Base-by-base conservation (phyloP, 2,113 vertebrate genomes). In the Fukomys damarensis region DNA sequence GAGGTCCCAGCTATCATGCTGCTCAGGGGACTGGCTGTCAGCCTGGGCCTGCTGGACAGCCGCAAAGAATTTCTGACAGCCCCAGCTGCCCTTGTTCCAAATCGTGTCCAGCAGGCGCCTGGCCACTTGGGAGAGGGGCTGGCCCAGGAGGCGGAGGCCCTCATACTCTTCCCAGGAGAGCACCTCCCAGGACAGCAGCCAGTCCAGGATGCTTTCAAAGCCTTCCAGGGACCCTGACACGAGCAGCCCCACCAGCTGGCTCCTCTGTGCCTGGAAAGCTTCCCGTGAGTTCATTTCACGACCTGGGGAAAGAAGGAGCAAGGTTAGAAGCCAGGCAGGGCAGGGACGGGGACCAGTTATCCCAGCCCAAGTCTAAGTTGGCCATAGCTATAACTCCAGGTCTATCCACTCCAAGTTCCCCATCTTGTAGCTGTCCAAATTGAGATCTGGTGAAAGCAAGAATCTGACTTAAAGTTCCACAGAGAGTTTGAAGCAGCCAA, bases 111-210 rank as follows among this genome's bases (percentile, higher is more conserved):
- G 98, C 89, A 99, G 96, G 41, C 98, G 92, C 77, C 99, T 98
- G 93, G 98, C 98, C 17, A 98, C 98, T 59, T 94, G 58, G 26
- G 98, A 98, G 32, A 99, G 97, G 0, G 98, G 68, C 86, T 98
- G 98, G 8, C 98, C 97, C 0, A 95, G 88, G 12, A 98, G 92
- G 30, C 97, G 97, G 22, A 99, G 66, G 70, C 91, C 98, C 82
- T 99, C 99, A 46, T 99, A 99, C 35, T 99, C 99, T 93, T 99
- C 99, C 98, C 99, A 99, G 49, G 96, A 95, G 35, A 99, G 98
- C 52, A 98, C 96, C 0, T 98, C 98, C 91, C 98, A 98, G 63
- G 99, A 98, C 43, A 99, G 97, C 41, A 99, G 98, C 89, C 98
- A 96, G 95, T 99, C 99, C 96, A 99, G 91, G 49, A 99, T 93